Conservation (phyloP, 2,113 vertebrate genomes). For the Silurus asotus region DNA sequence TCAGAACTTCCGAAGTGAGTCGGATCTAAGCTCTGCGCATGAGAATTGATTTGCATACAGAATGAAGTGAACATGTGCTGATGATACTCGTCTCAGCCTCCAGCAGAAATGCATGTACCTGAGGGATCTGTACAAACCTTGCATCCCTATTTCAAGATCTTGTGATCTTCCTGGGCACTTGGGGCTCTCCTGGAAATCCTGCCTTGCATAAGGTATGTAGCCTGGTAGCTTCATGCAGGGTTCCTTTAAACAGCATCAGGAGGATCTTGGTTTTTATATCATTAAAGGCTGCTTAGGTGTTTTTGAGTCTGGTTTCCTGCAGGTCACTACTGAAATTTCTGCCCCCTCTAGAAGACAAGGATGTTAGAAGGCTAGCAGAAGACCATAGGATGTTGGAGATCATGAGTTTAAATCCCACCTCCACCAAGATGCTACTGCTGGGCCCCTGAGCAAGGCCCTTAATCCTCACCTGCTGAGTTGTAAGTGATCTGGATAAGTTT, state of each 20-base stretch:
- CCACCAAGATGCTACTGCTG: no score
- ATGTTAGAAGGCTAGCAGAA: neutral
- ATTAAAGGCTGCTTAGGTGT: neutral
- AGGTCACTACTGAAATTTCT: neutral
- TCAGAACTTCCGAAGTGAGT: neutral
- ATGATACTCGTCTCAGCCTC: neutral
- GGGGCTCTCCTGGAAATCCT: neutral
- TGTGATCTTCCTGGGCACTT: neutral
- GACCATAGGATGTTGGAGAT: no score
- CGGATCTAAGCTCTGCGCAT: neutral
- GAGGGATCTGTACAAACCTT: neutral
- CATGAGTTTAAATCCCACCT: no score
- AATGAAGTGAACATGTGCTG: slow-evolving; percentile 3
- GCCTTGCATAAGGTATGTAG: neutral
- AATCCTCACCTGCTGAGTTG: no score
- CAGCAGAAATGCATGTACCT: neutral
- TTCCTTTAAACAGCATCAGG: neutral
- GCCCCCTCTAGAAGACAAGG: neutral
- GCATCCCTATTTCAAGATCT: neutral
- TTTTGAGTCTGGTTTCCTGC: neutral
- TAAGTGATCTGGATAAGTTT: no score
- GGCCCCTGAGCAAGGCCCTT: no score
- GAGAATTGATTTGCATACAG: neutral
- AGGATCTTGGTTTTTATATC: neutral
- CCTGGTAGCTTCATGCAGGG: neutral